Evolutionary conservation across 2,888 invertebrate species (phyloP).

Genomic region (Petrolisthes cinctipes): DNA sequence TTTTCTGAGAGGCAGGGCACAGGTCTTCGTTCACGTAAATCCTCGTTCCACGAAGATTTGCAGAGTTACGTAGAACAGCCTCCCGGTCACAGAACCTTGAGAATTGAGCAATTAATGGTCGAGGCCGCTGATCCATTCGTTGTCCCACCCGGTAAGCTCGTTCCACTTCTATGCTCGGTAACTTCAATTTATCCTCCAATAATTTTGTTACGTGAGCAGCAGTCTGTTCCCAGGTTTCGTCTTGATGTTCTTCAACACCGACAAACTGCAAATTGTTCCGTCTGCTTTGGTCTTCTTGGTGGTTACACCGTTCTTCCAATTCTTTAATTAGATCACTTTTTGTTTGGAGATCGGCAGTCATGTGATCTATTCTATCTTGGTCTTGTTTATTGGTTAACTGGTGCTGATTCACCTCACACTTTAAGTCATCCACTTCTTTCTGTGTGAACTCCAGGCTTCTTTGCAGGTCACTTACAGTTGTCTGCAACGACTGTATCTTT

Average conservation of each 20-base stretch:
- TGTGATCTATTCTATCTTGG: too few species aligned
- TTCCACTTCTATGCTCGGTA: neutral
- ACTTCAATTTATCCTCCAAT: too few species aligned
- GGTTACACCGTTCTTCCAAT: neutral
- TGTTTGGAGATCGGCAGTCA: neutral
- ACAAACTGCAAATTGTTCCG: neutral
- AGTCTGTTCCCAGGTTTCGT: neutral
- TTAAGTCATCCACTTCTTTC: too few species aligned
- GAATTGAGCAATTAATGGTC: neutral
- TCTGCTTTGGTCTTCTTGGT: neutral
- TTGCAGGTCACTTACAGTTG: too few species aligned
- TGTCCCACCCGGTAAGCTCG: neutral
- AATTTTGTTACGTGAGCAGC: too few species aligned
- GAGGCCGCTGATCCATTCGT: neutral
- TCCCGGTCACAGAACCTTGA: neutral
- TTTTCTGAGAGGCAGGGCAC: neutral
- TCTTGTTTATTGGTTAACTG: too few species aligned
- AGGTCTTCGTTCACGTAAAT: conserved; percentile 1
- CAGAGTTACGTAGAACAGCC: neutral
- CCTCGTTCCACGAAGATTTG: neutral
- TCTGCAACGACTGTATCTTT: too few species aligned
- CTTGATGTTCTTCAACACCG: neutral
- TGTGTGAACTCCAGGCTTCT: too few species aligned
- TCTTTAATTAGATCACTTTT: neutral
- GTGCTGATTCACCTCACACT: too few species aligned